Conservation (phyloP, 2,113 vertebrate genomes). For the Poecilia latipinna region DNA sequence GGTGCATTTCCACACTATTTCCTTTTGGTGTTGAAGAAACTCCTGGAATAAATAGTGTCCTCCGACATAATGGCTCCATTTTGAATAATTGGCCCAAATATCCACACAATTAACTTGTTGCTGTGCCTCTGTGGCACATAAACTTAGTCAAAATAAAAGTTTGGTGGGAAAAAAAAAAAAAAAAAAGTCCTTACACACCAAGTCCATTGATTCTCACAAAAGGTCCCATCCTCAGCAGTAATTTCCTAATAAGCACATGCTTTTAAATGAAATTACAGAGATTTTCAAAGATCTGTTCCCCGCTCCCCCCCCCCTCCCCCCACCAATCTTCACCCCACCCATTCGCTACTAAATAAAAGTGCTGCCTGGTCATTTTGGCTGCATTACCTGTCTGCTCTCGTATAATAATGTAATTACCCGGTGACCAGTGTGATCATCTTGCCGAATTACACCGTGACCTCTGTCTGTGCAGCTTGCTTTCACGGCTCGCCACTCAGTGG, state of each 20-base stretch:
- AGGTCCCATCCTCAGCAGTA: conserved; percentile 31
- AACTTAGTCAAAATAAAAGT: conserved; percentile 26
- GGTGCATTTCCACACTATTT: background rate
- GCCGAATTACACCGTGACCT: conserved; percentile 72
- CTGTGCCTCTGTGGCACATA: background rate
- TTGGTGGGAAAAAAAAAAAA: background rate
- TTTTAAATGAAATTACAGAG: conserved; percentile 66
- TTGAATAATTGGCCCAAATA: conserved; percentile 35
- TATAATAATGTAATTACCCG: conserved; percentile 73
- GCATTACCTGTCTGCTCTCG: conserved; percentile 68
- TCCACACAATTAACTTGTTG: conserved; percentile 16
- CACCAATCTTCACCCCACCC: conserved; percentile 2
- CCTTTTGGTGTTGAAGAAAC: background rate
- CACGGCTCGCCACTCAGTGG: conserved; percentile 59
- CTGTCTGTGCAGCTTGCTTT: conserved; percentile 61
- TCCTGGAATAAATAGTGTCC: background rate
- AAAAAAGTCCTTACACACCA: conserved; percentile 1
- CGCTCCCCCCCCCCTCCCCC: background rate
- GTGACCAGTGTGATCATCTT: conserved; percentile 66
- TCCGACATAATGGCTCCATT: background rate
- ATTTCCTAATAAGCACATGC: conserved; percentile 58
- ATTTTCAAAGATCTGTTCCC: conserved; percentile 51
- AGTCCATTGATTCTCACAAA: conserved; percentile 41
- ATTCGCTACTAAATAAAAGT: conserved; percentile 45
- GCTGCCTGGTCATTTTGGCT: conserved; percentile 67